phyloP scores from a whole-genome alignment of 2,113 vertebrate species.

The Misgurnus mizolepis region DNA sequence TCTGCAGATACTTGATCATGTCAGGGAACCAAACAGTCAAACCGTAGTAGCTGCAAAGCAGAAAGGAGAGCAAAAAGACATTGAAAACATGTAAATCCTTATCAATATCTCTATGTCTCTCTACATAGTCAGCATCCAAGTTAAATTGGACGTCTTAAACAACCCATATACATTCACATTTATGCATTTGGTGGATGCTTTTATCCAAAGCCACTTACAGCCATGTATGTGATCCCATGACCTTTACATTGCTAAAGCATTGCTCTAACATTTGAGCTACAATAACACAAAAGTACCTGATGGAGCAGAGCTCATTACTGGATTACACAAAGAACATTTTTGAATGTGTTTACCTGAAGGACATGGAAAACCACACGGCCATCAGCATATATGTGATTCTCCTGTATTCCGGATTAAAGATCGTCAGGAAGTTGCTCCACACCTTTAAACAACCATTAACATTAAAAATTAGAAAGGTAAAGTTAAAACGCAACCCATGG shows the following conservation, averaged over 20 bases:
- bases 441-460: slow-evolving; percentile 70
- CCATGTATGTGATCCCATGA: no score
- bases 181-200: no score
- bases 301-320: no score
- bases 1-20: slow-evolving; percentile 97
- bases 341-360: slow-evolving; percentile 83
- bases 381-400: slow-evolving; percentile 96
- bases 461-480: not conserved
- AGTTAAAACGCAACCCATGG: no score
- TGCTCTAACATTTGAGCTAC: no score
- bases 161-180: no score
- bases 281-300: no score
- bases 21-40: slow-evolving; percentile 97
- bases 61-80: not conserved
- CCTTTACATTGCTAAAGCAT: no score
- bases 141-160: no score
- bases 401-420: slow-evolving; percentile 87
- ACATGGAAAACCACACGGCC: slow-evolving; percentile 99
- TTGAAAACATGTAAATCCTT: not conserved
- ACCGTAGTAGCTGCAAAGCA: slow-evolving; percentile 85
- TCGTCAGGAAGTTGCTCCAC: slow-evolving; percentile 86
- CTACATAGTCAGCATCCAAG: no score
- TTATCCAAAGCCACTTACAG: no score
- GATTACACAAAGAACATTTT: no score
- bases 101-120: not conserved